Evolutionary conservation across 2,113 vertebrate species (phyloP).

Genomic region (Piprites chloris): DNA sequence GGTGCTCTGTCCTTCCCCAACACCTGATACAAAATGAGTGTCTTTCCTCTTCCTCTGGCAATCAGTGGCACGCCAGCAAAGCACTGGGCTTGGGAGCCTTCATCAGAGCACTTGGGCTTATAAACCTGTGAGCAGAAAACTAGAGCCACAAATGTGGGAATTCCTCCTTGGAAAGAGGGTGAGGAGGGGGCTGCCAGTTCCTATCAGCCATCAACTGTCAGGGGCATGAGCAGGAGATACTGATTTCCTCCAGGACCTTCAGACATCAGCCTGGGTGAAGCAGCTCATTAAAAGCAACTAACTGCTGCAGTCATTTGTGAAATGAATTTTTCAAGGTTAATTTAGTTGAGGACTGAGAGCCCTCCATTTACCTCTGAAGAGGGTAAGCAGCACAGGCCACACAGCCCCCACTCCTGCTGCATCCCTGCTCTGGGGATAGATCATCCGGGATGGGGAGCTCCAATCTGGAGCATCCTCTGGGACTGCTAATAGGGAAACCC

Average conservation of each 20-base stretch:
- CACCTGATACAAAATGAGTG: background rate
- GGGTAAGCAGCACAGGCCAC: accelerated
- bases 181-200: background rate
- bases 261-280: background rate
- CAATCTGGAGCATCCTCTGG: background rate
- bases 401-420: background rate
- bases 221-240: background rate
- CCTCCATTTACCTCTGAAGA: background rate
- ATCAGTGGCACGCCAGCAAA: background rate
- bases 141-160: background rate
- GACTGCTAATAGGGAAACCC: background rate
- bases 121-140: background rate
- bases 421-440: background rate
- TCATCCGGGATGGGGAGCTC: background rate
- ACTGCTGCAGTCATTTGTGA: slow-evolving; percentile 50
- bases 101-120: background rate
- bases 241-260: slow-evolving; percentile 50
- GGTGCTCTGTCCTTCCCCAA: background rate
- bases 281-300: slow-evolving; percentile 54
- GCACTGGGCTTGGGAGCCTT: background rate
- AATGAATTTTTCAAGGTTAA: slow-evolving; percentile 54
- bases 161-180: background rate
- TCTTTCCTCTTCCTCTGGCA: background rate
- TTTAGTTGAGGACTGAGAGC: background rate
- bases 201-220: background rate